Evolutionary conservation across 2,797 vertebrate species (phyloP).

Genomic region (Morelia viridis): DNA sequence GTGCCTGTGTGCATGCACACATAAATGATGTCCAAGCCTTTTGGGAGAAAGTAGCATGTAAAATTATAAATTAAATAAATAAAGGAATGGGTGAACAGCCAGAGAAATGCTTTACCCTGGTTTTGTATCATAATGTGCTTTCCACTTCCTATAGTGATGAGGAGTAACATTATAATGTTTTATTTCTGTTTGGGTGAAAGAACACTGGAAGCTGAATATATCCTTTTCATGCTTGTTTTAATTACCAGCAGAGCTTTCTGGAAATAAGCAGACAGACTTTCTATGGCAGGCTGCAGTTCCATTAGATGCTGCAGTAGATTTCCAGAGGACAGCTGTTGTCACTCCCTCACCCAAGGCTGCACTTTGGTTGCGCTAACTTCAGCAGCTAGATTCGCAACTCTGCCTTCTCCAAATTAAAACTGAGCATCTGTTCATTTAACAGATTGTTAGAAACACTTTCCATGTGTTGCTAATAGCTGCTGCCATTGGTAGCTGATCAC

Average conservation of each 20-base stretch:
- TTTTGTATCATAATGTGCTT: neutral
- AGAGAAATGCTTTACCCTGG: neutral
- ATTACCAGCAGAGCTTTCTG: neutral
- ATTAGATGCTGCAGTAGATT: neutral
- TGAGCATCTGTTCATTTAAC: neutral
- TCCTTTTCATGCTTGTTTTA: neutral
- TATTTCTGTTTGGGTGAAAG: neutral
- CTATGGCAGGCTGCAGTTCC: neutral
- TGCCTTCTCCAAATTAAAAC: conserved; percentile 4
- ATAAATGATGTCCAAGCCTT: neutral
- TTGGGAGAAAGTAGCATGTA: neutral
- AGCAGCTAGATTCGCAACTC: neutral
- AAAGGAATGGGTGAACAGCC: neutral
- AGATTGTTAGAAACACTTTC: neutral
- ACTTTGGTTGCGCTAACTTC: neutral
- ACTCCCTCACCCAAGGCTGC: neutral
- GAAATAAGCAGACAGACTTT: neutral
- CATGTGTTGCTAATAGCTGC: neutral
- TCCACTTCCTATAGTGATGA: neutral
- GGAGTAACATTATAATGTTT: neutral
- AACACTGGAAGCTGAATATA: neutral
- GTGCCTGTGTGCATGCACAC: neutral
- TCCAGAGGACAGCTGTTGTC: neutral
- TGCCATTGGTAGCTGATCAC: neutral
- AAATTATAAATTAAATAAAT: neutral